phyloP scores from a whole-genome alignment of 2,888 invertebrate genomes.

The Iselma pallidipennis region DNA sequence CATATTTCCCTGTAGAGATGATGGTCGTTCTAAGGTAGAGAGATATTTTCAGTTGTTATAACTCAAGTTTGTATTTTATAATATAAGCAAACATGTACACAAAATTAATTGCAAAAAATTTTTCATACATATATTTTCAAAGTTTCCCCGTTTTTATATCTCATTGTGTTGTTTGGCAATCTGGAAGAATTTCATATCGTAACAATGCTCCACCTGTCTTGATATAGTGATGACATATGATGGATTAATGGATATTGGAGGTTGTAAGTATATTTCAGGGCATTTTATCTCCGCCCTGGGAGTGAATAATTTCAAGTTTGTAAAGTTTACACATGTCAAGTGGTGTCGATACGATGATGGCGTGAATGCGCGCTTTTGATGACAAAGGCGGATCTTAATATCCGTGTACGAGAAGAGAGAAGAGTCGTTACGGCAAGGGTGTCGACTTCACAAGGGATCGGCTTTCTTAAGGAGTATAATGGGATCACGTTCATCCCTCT shows the following conservation, averaged over 20 bases:
- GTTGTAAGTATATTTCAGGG: constrained; percentile 59
- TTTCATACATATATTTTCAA: not conserved
- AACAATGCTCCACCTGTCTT: constrained; percentile 39
- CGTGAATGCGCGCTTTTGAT: constrained; percentile 50
- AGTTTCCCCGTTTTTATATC: not conserved
- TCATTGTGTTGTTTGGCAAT: not conserved
- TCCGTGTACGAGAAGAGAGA: constrained; percentile 46
- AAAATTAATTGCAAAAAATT: constrained; percentile 46
- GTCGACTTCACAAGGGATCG: constrained; percentile 56
- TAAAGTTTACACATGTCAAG: constrained; percentile 55
- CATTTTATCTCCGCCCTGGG: constrained; percentile 48
- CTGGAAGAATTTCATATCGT: constrained; percentile 8
- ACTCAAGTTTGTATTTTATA: constrained; percentile 16
- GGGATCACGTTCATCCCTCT: constrained; percentile 58
- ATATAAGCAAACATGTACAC: constrained; percentile 29
- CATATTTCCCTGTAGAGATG: constrained; percentile 52
- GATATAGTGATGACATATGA: constrained; percentile 63
- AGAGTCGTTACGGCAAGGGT: constrained; percentile 51
- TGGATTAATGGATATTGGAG: constrained; percentile 82
- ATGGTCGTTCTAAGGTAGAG: constrained; percentile 16
- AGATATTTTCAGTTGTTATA: constrained; percentile 12
- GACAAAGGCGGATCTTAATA: constrained; percentile 55
- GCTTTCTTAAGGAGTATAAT: constrained; percentile 57
- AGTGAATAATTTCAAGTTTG: constrained; percentile 47
- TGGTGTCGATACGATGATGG: constrained; percentile 50